phyloP scores from a whole-genome alignment of 2,888 invertebrate species.

The Tupiocoris notatus region DNA sequence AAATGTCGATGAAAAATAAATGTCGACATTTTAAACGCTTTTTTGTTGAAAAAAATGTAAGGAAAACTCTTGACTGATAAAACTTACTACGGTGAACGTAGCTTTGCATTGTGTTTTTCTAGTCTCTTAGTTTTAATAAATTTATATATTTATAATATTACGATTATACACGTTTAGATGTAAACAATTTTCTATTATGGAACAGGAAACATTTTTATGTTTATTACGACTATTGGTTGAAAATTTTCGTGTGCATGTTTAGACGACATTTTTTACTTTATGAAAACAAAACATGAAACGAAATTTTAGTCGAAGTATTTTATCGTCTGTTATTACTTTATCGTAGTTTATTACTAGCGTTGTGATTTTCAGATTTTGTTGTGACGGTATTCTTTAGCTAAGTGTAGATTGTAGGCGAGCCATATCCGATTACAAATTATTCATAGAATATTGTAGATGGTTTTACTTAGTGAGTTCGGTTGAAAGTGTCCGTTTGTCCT shows the following conservation, averaged over 20 bases:
- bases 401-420: not conserved
- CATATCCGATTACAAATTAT: not conserved
- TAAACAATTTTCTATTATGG: conserved; percentile 15
- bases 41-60: not conserved
- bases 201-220: not conserved
- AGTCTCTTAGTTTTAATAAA: conserved; percentile 28
- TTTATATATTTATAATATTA: conserved; percentile 38
- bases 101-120: conserved; percentile 33
- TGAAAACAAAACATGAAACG: conserved; percentile 10
- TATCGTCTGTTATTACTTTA: conserved; percentile 39
- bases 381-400: not conserved
- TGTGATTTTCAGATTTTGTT: conserved; percentile 34
- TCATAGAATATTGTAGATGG: too few species aligned
- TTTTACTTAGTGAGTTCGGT: too few species aligned
- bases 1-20: not conserved
- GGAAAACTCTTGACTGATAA: conserved; percentile 16
- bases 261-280: not conserved
- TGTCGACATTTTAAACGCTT: not conserved
- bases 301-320: conserved; percentile 39
- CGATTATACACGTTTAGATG: conserved; percentile 22
- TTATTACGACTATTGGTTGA: conserved; percentile 10
- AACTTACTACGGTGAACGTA: conserved; percentile 4
- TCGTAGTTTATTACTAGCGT: conserved; percentile 38
- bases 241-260: conserved; percentile 21
- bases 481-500: too few species aligned